Evolutionary conservation across 2,797 vertebrate species (phyloP), one percentile per base, ranked within the genome.

Genomic region (Hafferia zeledoni): DNA sequence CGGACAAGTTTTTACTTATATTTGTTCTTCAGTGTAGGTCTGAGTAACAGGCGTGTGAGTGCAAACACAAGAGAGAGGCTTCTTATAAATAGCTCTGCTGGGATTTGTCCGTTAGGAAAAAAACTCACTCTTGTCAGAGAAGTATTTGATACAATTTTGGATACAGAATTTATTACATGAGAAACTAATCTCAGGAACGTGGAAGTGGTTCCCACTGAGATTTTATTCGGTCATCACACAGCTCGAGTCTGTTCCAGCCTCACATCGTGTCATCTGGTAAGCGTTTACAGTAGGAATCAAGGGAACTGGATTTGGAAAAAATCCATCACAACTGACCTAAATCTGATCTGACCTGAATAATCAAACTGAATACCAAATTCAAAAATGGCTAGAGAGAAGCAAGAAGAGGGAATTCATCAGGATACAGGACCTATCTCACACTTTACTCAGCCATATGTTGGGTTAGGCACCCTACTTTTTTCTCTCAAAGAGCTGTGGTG

Each of bases 131-230:
- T 91, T 95, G 95, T 94, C 94, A 96, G 89, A 83, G 77, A 95
- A 95, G 68, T 94, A 96, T 95, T 94, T 95, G 94, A 96, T 93
- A 86, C 72, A 85, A 91, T 92, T 97, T 90, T 96, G 93, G 95
- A 94, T 89, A 94, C 84, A 95, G 84, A 95, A 96, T 97, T 97
- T 95, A 96, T 95, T 90, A 95, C 94, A 97, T 95, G 95, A 96
- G 95, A 97, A 97, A 97, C 94, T 87, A 89, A 91, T 97, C 93
- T 95, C 69, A 84, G 93, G 95, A 97, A 97, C 69, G 50, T 94
- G 92, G 90, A 96, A 94, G 90, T 85, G 79, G 89, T 89, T 95
- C 92, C 96, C 95, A 92, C 93, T 95, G 96, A 95, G 96, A 96
- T 95, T 95, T 95, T 92, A 90, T 84, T 93, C 33, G 80, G 93